Evolutionary conservation across 1,140 invertebrate genomes (phyloP).

Genomic region (Ditylenchus dipsaci): DNA sequence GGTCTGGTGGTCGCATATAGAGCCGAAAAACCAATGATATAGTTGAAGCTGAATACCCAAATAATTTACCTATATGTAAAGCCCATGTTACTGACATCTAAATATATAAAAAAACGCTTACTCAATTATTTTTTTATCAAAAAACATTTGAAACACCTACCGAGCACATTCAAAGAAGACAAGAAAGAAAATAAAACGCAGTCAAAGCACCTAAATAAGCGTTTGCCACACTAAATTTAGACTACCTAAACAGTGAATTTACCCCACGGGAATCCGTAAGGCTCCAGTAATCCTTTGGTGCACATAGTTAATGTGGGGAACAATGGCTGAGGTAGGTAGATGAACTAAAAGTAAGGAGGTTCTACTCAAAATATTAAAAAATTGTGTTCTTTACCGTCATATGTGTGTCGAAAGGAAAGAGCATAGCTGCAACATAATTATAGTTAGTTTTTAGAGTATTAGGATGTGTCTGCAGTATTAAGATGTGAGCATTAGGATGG

Average conservation of each 20-base stretch:
- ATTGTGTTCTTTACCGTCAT: background rate
- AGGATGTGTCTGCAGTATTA: background rate
- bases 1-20: too few species aligned
- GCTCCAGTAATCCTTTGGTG: slow-evolving; percentile 12
- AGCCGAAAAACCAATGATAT: too few species aligned
- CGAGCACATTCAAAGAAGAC: slow-evolving; percentile 4
- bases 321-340: slow-evolving; percentile 5
- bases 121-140: background rate
- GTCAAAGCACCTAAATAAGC: background rate
- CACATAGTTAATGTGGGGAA: slow-evolving; percentile 1
- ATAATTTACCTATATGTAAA: background rate
- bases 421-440: background rate
- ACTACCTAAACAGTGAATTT: background rate
- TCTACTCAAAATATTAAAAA: background rate
- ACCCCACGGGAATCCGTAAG: background rate
- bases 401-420: background rate
- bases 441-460: background rate
- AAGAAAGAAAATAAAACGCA: background rate
- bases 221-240: too few species aligned
- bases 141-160: too few species aligned
- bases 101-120: background rate
- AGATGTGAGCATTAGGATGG: background rate
- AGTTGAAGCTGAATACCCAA: too few species aligned
- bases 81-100: slow-evolving; percentile 2
- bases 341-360: background rate